Base-by-base conservation (phyloP, 2,888 invertebrate genomes). In the Meloe dianella region DNA sequence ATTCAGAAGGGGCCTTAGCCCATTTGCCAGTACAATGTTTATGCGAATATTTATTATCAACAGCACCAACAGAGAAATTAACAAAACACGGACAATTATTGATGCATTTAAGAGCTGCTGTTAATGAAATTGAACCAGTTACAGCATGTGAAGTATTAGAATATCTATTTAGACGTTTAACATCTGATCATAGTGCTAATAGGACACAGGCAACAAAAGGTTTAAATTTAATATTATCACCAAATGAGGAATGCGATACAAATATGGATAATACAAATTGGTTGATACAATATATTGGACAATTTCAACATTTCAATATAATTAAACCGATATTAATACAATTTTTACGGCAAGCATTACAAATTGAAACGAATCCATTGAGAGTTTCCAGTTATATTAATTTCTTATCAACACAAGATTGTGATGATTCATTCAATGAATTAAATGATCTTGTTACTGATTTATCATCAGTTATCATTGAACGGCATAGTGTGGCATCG, bases 1-100 rank as follows among this genome's bases (percentile, higher is more conserved):
- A 93, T 75, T 95, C 94, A 73, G 96, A 96, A 79, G 93, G 94
- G 0, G 93, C 94, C 20, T 84, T 86, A 71, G 92, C 94, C 78
- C 94, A 96, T 75, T 85, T 98, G 22, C 98, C 98, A 0, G 96
- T 98, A n/a, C 97, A 97, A 80, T 98, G 97, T 81, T 87, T 98
- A 60, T 98, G 98, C 85, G 98, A 98, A 85, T 97, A 97, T 85
- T 87, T 98, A 60, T 88, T 97, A 1, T 88, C 89, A 41, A 89
- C 91, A 71, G 85, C 89, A 0, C 86, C 87, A 2, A 88, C 89
- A 68, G 91, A 91, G 73, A 90, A 90, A 77, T 86, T 89, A n/a
- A 91, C 92, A 64, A 91, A 92, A 72, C 90, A 92, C 76, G 85
- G 85, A 8, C 95, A 96, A 82, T 85, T 75, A 6, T 67, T 84